Evolutionary conservation across 2,888 invertebrate species (phyloP).

Genomic region (Hipparchia sbordonii): DNA sequence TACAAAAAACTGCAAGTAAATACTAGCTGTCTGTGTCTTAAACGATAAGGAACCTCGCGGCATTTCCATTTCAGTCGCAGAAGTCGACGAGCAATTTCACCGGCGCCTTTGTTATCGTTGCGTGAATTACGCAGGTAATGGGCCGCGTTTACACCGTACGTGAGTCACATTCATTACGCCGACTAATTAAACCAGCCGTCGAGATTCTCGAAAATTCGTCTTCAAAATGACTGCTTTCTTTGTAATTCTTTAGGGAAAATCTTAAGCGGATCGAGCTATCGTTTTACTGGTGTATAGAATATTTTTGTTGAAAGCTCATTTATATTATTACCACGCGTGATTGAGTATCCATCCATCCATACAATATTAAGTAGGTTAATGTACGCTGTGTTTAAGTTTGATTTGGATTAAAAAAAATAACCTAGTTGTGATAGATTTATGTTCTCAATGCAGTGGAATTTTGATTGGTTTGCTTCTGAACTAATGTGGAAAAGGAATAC

Average conservation of each 20-base stretch:
- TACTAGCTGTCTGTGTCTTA: constrained; percentile 5
- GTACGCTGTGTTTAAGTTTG: too few relatives aligned
- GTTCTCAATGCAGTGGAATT: too few relatives aligned
- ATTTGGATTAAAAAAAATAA: too few relatives aligned
- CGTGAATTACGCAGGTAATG: constrained; percentile 78
- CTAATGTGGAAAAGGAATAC: too few relatives aligned
- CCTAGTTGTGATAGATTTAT: too few relatives aligned
- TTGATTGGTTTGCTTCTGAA: too few relatives aligned
- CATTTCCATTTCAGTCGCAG: constrained; percentile 33
- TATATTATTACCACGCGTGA: not conserved
- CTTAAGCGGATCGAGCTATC: constrained; percentile 36
- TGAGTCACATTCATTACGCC: constrained; percentile 78
- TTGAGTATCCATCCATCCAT: too few relatives aligned
- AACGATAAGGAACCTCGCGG: constrained; percentile 28
- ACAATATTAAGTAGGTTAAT: too few relatives aligned
- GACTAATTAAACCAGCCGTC: constrained; percentile 74
- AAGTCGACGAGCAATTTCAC: constrained; percentile 34
- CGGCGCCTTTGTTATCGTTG: constrained; percentile 67
- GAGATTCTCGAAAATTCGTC: constrained; percentile 45
- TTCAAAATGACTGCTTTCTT: constrained; percentile 41
- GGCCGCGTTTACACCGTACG: constrained; percentile 75
- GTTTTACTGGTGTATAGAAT: not conserved
- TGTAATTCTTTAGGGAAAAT: constrained; percentile 43
- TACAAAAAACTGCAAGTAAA: not conserved
- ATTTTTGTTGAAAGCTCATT: constrained; percentile 1